Conservation (phyloP, 2,888 invertebrate species). For the Aplocera efformata region DNA sequence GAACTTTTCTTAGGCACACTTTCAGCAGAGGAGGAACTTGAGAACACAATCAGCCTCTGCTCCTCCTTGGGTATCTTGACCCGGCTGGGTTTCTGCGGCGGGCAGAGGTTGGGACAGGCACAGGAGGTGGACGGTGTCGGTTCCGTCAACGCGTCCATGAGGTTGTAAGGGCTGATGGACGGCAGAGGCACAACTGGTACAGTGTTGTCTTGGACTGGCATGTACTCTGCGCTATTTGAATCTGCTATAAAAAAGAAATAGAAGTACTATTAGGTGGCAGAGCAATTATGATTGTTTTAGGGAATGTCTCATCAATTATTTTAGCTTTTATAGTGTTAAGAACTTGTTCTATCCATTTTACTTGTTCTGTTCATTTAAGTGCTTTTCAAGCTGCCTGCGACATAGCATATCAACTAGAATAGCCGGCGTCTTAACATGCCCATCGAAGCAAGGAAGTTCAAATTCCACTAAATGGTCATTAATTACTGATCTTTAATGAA, state of each 20-base stretch:
- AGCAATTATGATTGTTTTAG: no score
- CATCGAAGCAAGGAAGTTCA: no score
- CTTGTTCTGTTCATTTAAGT: no score
- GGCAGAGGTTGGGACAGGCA: constrained; percentile 45
- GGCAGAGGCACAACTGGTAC: constrained; percentile 26
- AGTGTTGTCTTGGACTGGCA: constrained; percentile 54
- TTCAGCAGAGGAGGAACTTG: constrained; percentile 59
- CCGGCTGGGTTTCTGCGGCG: constrained; percentile 38
- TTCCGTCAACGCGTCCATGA: constrained; percentile 60
- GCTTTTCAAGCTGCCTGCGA: no score
- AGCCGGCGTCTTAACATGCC: no score
- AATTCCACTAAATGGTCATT: no score
- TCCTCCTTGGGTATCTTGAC: constrained; percentile 44
- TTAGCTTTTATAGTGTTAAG: no score
- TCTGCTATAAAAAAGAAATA: constrained; percentile 39
- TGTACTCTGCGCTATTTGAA: constrained; percentile 33
- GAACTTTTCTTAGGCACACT: constrained; percentile 53
- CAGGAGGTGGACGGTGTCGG: constrained; percentile 52
- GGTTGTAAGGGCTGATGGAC: constrained; percentile 35
- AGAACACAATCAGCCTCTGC: constrained; percentile 52
- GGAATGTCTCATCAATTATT: no score
- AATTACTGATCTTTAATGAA: no score
- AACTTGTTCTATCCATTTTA: no score
- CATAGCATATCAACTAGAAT: no score
- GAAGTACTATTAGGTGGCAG: background rate